Evolutionary conservation across 2,888 invertebrate species (phyloP), one percentile per base, ranked within the genome.

Genomic region (Aphodius granarius): DNA sequence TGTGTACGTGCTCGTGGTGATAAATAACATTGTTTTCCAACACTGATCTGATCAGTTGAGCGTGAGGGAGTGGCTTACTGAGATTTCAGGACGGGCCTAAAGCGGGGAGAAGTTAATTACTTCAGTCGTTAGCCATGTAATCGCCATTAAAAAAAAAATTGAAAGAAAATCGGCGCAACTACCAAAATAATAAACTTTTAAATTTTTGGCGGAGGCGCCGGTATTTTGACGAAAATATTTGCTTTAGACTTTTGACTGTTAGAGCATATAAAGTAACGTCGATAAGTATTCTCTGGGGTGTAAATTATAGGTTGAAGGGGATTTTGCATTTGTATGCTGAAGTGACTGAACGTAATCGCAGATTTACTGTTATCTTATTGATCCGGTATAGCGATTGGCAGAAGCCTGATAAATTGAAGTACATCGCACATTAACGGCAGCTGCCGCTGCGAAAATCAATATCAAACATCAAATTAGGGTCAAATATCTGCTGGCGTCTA

Each of bases 11-110:
- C 74, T 63, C 43, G 21, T 64, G 71, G 65, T 71, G 74, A 74
- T 74, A 74, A 74, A 74, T 74, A 74, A 74, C 74, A 74, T 70
- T 74, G 74, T 74, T 74, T 74, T 74, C 74, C 74, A 71, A 74
- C 74, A 70, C 71, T 74, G 74, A 74, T 71, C 74, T 63, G 74
- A 74, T 74, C 71, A 74, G 64, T 74, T 74, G 71, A 74, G 74
- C 71, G 71, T 21, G 70, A 74, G 71, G 74, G 74, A 74, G 74
- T 74, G 74, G 74, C 74, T 74, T 74, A 74, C 70, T 74, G 70
- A 74, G 74, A 74, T 74, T 71, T 70, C 71, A 70, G 43, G 74
- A 74, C 74, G 70, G 65, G 65, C 74, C 64, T 64, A 71, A 70
- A 62, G 64, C 63, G 21, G 2, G 6, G 9, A 9, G 63, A 70